These are phyloP conservation scores for Laticauda laticaudata DNA, from an alignment of 2,113 vertebrate species.

Conservation along the genomic window DNA sequence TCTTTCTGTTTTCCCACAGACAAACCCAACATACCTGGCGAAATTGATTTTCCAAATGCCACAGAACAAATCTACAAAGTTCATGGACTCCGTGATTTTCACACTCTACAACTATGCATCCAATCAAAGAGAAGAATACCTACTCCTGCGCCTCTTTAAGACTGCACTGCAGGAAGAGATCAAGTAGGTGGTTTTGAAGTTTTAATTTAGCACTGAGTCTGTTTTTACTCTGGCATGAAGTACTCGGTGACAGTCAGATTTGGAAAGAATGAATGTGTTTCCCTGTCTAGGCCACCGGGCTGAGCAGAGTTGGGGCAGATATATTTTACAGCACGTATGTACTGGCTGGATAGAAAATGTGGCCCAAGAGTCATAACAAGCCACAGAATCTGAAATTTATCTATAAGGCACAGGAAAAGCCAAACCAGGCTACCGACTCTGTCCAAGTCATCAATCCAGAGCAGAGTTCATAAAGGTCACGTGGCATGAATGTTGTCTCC, in stretches of 20 bases:
- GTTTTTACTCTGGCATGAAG: not conserved
- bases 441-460: not conserved
- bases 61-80: slow-evolving; percentile 97
- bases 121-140: slow-evolving; percentile 95
- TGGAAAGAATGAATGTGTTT: not conserved
- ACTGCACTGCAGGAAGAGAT: slow-evolving; percentile 96
- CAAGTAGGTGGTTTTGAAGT: slow-evolving; percentile 75
- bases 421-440: not conserved
- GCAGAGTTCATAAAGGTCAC: not conserved
- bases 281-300: not conserved
- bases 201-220: not conserved
- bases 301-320: not conserved
- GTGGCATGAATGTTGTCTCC: not conserved
- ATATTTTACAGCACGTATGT: not conserved
- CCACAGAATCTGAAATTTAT: not conserved
- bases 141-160: slow-evolving; percentile 93
- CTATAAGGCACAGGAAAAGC: not conserved
- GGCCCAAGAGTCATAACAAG: not conserved
- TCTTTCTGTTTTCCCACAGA: slow-evolving; percentile 73
- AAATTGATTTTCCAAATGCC: slow-evolving; percentile 99
- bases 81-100: slow-evolving; percentile 99
- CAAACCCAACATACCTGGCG: slow-evolving; percentile 94
- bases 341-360: not conserved
- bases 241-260: no score
- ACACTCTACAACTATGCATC: slow-evolving; percentile 97